phyloP scores from a whole-genome alignment of 2,888 invertebrate genomes.

The Cephus nigrinus region DNA sequence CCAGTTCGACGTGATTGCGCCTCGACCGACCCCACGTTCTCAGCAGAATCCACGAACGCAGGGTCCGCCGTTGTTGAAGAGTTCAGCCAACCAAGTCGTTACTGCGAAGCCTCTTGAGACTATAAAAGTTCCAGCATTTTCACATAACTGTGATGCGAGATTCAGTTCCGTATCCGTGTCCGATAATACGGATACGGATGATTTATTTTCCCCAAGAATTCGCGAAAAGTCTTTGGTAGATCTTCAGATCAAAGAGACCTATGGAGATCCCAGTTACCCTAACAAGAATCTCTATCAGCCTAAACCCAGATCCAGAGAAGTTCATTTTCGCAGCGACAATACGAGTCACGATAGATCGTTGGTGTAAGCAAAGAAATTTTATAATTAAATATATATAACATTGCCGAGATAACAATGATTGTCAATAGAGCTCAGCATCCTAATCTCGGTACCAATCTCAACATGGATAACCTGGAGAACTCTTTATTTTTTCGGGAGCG shows the following conservation, averaged over 20 bases:
- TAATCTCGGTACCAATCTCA: constrained; percentile 35
- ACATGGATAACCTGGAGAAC: constrained; percentile 65
- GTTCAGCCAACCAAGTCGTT: constrained; percentile 21
- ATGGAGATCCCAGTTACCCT: constrained; percentile 17
- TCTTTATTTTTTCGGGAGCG: constrained; percentile 71
- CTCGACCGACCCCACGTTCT: constrained; percentile 17
- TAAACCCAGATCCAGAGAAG: constrained; percentile 2
- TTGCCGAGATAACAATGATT: not conserved
- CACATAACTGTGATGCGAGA: constrained; percentile 41
- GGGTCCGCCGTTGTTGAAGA: constrained; percentile 12
- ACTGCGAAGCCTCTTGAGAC: constrained; percentile 35
- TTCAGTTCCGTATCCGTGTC: constrained; percentile 41
- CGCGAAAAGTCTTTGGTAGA: constrained; percentile 27
- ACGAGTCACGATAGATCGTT: not conserved
- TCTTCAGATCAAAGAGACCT: constrained; percentile 25
- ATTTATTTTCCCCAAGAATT: constrained; percentile 33
- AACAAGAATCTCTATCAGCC: not conserved
- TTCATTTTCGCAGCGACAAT: constrained; percentile 5
- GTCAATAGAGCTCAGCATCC: constrained; percentile 31
- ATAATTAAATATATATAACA: not conserved
- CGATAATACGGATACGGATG: constrained; percentile 43
- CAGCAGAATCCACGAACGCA: constrained; percentile 3
- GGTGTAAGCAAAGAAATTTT: not conserved
- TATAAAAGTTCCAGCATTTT: constrained; percentile 46
- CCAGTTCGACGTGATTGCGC: constrained; percentile 23